A percentile compares a stretch with the other conserved stretches of the same genome.
These are phyloP conservation scores for Anas georgica DNA, from an alignment of 2,797 vertebrate genomes.

Conservation along the genomic window DNA sequence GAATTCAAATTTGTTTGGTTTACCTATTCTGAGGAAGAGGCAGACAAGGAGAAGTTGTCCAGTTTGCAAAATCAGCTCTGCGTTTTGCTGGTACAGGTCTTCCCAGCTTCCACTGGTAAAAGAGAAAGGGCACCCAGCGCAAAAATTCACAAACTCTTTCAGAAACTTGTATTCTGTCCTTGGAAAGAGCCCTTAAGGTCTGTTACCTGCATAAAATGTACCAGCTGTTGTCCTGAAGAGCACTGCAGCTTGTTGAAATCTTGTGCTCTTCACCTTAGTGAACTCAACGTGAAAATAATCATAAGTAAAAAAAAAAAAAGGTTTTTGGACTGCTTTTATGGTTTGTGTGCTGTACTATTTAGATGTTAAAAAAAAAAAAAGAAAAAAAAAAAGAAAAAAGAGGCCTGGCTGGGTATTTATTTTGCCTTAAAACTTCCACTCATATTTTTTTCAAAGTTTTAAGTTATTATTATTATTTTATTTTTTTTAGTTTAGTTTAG, in stretches of 20 bases:
- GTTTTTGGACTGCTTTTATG: background rate
- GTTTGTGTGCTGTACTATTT: background rate
- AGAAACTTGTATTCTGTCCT: background rate
- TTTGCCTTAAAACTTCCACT: conserved; percentile 7
- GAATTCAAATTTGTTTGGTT: background rate
- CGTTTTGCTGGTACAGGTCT: background rate
- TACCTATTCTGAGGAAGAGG: background rate
- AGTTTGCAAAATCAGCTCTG: background rate
- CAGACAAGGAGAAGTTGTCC: background rate
- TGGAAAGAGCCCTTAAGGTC: background rate
- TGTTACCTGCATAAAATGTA: background rate
- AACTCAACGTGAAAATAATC: background rate
- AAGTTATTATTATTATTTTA: background rate
- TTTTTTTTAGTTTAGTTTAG: background rate
- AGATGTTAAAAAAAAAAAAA: background rate
- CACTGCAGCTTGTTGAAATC: background rate
- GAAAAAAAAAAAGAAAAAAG: background rate
- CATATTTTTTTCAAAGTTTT: background rate
- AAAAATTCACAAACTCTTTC: background rate
- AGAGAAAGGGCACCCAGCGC: background rate
- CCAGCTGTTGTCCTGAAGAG: background rate
- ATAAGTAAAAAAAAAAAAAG: background rate
- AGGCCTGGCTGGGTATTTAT: background rate
- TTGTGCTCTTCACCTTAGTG: background rate
- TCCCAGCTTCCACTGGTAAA: background rate